Evolutionary conservation across 64 coral and sea anemone species (phyloP).

Genomic region (Platygyra sinensis): DNA sequence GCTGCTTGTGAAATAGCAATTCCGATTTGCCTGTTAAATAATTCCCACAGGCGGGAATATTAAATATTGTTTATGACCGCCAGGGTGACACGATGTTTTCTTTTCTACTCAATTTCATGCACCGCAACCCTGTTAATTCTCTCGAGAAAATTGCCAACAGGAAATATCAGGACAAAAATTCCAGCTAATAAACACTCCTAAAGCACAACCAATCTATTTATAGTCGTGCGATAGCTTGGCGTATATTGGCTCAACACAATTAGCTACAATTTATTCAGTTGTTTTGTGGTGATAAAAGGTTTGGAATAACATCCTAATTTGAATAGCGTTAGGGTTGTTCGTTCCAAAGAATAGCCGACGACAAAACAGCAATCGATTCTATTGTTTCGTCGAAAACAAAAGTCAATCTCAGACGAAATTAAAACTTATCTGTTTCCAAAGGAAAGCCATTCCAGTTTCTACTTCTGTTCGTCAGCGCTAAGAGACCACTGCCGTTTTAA

Average conservation of each 20-base stretch:
- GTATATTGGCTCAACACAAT: neutral
- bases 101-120: conserved; percentile 31
- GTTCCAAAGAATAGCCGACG: conserved; percentile 14
- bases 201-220: conserved; percentile 18
- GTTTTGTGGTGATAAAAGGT: conserved; percentile 5
- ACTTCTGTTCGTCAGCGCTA: conserved; percentile 19
- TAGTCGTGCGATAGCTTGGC: neutral
- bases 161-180: conserved; percentile 24
- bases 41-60: conserved; percentile 52
- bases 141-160: conserved; percentile 11
- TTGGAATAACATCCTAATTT: conserved; percentile 41
- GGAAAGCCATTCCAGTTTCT: neutral
- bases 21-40: conserved; percentile 25
- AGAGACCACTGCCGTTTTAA: conserved; percentile 6
- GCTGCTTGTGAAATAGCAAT: conserved; percentile 1
- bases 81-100: conserved; percentile 15
- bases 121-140: neutral
- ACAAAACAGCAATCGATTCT: neutral
- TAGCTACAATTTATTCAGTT: conserved; percentile 36
- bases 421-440: neutral
- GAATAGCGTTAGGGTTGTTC: conserved; percentile 22
- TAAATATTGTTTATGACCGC: conserved; percentile 40
- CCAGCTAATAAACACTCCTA: neutral
- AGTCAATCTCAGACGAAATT: conserved; percentile 8
- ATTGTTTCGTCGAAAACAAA: conserved; percentile 30